These are phyloP conservation scores for Larimichthys crocea DNA, from an alignment of 2,113 vertebrate species.

Conservation along the genomic window DNA sequence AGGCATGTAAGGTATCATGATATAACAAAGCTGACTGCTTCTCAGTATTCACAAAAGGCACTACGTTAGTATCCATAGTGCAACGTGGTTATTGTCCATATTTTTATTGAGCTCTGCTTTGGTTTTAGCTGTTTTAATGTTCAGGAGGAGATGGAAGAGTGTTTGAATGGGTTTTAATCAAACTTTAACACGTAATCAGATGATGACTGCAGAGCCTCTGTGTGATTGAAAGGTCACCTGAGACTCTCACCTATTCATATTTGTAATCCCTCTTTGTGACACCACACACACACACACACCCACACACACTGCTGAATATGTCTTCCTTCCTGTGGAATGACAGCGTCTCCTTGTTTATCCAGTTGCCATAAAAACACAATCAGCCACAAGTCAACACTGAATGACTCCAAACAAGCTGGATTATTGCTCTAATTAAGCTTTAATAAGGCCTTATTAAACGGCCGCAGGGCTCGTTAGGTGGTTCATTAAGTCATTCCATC, in stretches of 20 bases:
- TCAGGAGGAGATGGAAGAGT: not conserved
- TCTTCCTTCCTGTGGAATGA: conserved; percentile 57
- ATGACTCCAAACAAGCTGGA: conserved; percentile 78
- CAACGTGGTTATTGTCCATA: not conserved
- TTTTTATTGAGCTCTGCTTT: not conserved
- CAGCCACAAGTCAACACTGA: conserved; percentile 73
- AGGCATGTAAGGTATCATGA: not conserved
- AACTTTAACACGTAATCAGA: not conserved
- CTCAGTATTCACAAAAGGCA: not conserved
- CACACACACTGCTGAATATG: not conserved
- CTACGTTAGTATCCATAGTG: not conserved
- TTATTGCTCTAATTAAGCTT: conserved; percentile 84
- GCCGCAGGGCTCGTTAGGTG: conserved; percentile 78
- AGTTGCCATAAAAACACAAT: conserved; percentile 71
- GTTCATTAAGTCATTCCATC: conserved; percentile 84
- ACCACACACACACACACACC: not conserved
- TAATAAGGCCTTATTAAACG: conserved; percentile 80
- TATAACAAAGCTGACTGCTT: not conserved
- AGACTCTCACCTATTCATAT: conserved; percentile 25
- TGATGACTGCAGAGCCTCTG: not conserved
- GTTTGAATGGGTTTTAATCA: not conserved
- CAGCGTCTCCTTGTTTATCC: conserved; percentile 64
- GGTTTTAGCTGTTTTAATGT: not conserved
- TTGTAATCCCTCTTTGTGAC: not conserved
- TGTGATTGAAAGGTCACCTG: conserved; percentile 12